phyloP scores from a whole-genome alignment of 2,797 vertebrate species.

The Semotilus atromaculatus region DNA sequence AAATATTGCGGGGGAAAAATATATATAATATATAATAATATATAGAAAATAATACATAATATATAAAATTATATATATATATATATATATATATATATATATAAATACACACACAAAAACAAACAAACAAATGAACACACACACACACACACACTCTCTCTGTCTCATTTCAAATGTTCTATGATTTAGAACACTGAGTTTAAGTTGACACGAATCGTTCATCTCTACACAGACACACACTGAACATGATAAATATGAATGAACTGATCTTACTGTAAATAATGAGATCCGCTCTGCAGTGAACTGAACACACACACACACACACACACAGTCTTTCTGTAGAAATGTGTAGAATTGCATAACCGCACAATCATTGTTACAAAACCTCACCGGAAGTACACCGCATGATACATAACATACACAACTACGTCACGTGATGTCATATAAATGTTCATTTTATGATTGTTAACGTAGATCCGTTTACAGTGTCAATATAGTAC shows the following conservation, averaged over 20 bases:
- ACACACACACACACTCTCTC: no score
- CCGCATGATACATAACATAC: background rate
- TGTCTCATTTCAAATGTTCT: background rate
- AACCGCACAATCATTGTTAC: slow-evolving; percentile 57
- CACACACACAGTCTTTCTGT: background rate
- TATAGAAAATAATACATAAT: no score
- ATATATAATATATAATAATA: no score
- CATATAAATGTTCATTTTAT: background rate
- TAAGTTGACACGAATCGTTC: background rate
- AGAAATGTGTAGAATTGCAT: slow-evolving; percentile 42
- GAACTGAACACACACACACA: no score
- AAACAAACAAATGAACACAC: no score
- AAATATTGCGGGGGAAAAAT: no score
- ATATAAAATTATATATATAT: no score
- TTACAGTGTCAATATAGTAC: background rate
- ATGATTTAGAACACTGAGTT: background rate
- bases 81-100: no score
- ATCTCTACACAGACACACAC: background rate
- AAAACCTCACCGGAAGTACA: slow-evolving; percentile 64
- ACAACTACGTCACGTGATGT: background rate
- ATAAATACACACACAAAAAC: no score
- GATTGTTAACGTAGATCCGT: background rate
- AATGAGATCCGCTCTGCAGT: background rate
- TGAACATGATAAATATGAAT: background rate
- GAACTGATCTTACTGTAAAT: slow-evolving; percentile 10